phyloP scores from a whole-genome alignment of 2,797 vertebrate genomes.

The Lacerta agilis region DNA sequence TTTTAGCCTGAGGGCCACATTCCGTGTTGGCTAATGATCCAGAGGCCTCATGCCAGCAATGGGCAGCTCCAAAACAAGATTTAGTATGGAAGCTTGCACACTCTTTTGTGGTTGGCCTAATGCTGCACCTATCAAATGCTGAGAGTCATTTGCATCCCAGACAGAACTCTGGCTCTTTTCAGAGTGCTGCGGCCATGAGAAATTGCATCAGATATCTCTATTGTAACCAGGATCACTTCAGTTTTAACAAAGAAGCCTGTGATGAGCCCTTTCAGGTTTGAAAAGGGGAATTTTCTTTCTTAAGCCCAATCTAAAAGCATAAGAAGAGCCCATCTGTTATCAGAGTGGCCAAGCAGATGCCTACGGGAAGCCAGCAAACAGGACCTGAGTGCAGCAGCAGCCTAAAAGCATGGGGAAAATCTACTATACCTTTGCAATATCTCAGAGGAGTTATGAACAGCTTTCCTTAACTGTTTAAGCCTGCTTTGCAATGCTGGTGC shows the following conservation, averaged over 20 bases:
- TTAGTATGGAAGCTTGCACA: too few relatives aligned
- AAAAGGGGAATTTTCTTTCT: too few relatives aligned
- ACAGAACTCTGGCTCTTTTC: neutral
- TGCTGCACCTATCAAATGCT: neutral
- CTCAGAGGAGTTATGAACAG: neutral
- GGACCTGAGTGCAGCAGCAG: neutral
- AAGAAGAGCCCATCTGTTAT: too few relatives aligned
- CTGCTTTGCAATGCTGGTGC: neutral
- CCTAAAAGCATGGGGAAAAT: neutral
- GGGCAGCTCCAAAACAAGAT: too few relatives aligned
- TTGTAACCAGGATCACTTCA: neutral
- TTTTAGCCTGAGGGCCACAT: too few relatives aligned
- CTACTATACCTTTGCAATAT: neutral
- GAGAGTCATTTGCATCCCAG: neutral
- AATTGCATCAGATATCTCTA: neutral
- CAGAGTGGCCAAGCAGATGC: too few relatives aligned
- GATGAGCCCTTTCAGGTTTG: neutral
- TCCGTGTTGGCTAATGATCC: too few relatives aligned
- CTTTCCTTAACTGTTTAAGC: constrained; percentile 1
- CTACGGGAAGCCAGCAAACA: too few relatives aligned
- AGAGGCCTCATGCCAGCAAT: too few relatives aligned
- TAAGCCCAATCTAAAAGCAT: neutral
- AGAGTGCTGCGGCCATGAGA: too few relatives aligned
- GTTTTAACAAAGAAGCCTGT: neutral
- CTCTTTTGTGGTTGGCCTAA: too few relatives aligned